Evolutionary conservation across 2,113 vertebrate species (phyloP).

Genomic region (Chloropsis hardwickii): DNA sequence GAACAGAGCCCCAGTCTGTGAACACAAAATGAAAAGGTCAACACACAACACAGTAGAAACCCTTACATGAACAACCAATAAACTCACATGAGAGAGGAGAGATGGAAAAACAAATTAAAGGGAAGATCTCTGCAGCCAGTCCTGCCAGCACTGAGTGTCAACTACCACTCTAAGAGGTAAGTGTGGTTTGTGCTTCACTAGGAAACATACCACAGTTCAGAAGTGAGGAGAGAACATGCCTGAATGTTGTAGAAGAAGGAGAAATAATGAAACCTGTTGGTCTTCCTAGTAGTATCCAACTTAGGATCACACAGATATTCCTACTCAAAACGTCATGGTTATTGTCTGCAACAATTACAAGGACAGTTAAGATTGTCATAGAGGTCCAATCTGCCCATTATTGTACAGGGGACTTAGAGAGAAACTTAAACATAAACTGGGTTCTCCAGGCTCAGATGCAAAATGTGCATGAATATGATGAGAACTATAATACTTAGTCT

Average conservation of each 20-base stretch:
- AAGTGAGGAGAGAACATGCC: neutral
- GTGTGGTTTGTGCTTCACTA: neutral
- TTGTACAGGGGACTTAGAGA: neutral
- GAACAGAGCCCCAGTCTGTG: too few relatives aligned
- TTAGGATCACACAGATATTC: neutral
- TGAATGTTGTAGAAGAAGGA: neutral
- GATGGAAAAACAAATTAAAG: neutral
- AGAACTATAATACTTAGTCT: neutral
- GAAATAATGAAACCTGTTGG: neutral
- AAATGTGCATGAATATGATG: neutral
- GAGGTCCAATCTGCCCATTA: neutral
- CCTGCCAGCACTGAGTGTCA: neutral
- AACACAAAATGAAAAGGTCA: neutral
- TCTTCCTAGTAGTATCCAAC: neutral
- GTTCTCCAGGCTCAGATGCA: neutral
- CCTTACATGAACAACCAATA: fast-evolving
- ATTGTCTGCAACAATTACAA: neutral
- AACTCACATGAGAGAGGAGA: neutral
- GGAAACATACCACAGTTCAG: neutral
- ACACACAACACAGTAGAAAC: neutral
- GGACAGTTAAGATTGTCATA: neutral
- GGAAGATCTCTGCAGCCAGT: neutral
- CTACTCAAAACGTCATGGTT: neutral
- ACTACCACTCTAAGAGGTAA: neutral
- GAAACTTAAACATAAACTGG: neutral